Conservation (phyloP, 2,888 invertebrate species). For the Tillus elongatus region DNA sequence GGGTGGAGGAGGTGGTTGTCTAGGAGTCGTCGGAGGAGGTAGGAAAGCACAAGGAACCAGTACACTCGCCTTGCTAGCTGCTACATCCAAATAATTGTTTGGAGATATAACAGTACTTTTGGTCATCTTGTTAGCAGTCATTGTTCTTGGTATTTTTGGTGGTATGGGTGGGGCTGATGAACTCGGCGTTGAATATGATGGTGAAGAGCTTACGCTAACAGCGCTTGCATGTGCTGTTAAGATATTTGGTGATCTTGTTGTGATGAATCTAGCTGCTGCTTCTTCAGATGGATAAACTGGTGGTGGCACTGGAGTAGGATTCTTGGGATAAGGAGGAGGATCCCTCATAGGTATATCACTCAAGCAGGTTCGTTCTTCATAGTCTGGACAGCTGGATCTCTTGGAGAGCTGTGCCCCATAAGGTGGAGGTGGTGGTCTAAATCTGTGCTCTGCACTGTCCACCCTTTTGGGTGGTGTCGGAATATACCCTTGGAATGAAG, state of each 20-base stretch:
- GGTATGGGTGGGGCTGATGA: constrained; percentile 37
- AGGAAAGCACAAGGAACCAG: constrained; percentile 44
- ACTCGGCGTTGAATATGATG: constrained; percentile 47
- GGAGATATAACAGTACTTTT: constrained; percentile 45
- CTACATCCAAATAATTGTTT: constrained; percentile 55
- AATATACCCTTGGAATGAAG: constrained; percentile 42
- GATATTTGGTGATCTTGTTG: constrained; percentile 66
- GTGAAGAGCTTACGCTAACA: constrained; percentile 54
- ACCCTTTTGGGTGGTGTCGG: constrained; percentile 63
- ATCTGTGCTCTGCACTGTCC: constrained; percentile 48
- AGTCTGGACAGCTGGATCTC: constrained; percentile 25
- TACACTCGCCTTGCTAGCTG: constrained; percentile 46
- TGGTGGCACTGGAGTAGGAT: constrained; percentile 45
- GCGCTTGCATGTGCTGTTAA: constrained; percentile 67
- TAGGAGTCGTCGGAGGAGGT: constrained; percentile 53
- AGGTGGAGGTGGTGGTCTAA: constrained; percentile 44
- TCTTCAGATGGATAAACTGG: constrained; percentile 58
- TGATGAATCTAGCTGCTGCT: constrained; percentile 66
- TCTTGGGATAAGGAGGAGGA: constrained; percentile 58
- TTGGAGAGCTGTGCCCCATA: constrained; percentile 39
- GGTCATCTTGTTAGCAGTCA: constrained; percentile 46
- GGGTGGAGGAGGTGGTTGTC: constrained; percentile 49
- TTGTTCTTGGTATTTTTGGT: constrained; percentile 42
- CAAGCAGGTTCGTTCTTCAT: constrained; percentile 29
- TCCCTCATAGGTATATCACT: constrained; percentile 43